Evolutionary conservation across 1,140 invertebrate species (phyloP).

Genomic region (Riptortus pedestris): DNA sequence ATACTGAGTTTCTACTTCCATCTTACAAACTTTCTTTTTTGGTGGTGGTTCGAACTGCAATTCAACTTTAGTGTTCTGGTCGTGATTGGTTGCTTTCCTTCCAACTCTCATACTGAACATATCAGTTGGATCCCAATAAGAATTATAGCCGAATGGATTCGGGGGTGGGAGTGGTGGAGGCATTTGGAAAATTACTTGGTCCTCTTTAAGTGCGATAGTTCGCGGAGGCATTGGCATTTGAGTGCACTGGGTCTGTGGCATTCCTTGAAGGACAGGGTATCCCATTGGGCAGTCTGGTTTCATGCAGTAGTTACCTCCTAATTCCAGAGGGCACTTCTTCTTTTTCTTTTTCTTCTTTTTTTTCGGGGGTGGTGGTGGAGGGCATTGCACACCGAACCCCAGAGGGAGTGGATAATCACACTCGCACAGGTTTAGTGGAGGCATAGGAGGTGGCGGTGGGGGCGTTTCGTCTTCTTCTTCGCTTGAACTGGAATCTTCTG

Average conservation of each 20-base stretch:
- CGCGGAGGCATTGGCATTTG: background rate
- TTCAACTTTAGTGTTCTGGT: background rate
- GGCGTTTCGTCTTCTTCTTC: background rate
- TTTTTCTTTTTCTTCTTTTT: slow-evolving; percentile 3
- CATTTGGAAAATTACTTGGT: background rate
- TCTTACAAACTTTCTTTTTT: background rate
- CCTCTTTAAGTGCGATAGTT: background rate
- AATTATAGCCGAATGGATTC: background rate
- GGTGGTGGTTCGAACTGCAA: background rate
- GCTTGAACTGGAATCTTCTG: background rate
- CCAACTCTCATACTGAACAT: background rate
- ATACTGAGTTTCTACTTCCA: background rate
- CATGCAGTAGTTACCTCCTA: background rate
- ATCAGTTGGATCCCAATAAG: background rate
- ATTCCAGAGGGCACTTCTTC: background rate
- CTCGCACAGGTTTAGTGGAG: background rate
- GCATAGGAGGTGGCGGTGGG: background rate
- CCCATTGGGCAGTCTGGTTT: background rate
- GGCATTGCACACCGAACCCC: background rate
- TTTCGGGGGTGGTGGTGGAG: background rate
- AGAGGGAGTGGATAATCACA: slow-evolving; percentile 5
- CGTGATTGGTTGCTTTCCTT: no score
- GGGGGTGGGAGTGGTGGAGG: background rate
- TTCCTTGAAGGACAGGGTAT: background rate
- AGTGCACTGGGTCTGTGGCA: background rate